These are phyloP conservation scores for Hypomecis atomaria DNA, from an alignment of 2,888 invertebrate species.

Conservation along the genomic window DNA sequence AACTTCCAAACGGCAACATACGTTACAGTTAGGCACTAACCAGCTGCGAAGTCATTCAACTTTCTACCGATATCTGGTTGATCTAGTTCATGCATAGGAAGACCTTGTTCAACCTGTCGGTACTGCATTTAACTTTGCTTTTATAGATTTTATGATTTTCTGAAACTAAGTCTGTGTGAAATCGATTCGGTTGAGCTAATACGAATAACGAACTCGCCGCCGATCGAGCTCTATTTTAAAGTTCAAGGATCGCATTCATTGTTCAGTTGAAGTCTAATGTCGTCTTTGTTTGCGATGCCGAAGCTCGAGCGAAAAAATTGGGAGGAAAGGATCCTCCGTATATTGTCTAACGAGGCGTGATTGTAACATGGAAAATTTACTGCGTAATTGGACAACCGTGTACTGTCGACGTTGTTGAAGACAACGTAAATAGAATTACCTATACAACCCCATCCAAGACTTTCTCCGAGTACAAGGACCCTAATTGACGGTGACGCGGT, in stretches of 20 bases:
- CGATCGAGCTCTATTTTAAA: conserved; percentile 37
- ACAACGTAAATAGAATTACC: conserved; percentile 47
- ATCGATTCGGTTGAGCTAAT: conserved; percentile 33
- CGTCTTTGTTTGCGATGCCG: conserved; percentile 25
- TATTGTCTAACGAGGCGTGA: conserved; percentile 17
- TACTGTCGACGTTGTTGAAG: conserved; percentile 33
- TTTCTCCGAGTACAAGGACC: conserved; percentile 35
- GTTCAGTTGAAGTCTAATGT: conserved; percentile 28
- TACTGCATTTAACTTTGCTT: conserved; percentile 26
- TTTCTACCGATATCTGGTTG: conserved; percentile 59
- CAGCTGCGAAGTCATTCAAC: conserved; percentile 64
- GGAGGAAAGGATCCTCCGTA: conserved; percentile 7
- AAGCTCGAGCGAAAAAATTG: conserved; percentile 12
- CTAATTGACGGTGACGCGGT: conserved; percentile 51
- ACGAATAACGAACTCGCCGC: conserved; percentile 9
- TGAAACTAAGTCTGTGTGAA: conserved; percentile 24
- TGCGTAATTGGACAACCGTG: conserved; percentile 39
- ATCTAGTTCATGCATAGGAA: conserved; percentile 37
- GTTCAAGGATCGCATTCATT: conserved; percentile 50
- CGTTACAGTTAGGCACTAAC: conserved; percentile 54
- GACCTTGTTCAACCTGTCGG: conserved; percentile 32
- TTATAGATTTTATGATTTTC: conserved; percentile 13
- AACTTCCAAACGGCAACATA: conserved; percentile 48
- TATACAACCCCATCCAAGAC: conserved; percentile 40
- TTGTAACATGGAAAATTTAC: conserved; percentile 23